A percentile compares a stretch with the other conserved stretches of the same genome.
phyloP scores from a whole-genome alignment of 2,797 vertebrate species.

The Myiothlypis coronata region DNA sequence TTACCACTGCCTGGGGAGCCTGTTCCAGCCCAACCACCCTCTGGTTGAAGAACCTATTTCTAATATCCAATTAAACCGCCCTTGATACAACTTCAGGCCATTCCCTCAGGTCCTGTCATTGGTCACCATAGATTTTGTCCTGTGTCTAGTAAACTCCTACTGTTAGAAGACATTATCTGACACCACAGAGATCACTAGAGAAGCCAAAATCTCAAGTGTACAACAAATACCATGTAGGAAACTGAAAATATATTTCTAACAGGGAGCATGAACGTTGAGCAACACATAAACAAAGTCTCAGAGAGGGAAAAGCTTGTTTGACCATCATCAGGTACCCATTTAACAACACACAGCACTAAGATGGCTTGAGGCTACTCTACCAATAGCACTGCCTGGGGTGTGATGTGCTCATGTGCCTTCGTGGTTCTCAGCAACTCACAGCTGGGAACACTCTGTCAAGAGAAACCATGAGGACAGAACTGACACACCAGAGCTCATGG shows the following conservation, averaged over 20 bases:
- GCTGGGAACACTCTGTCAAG: background rate
- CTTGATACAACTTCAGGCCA: background rate
- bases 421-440: background rate
- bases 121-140: background rate
- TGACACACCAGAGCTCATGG: background rate
- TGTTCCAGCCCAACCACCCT: background rate
- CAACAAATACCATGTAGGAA: background rate
- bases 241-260: background rate
- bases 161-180: background rate
- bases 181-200: background rate
- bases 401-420: background rate
- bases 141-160: background rate
- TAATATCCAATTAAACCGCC: background rate
- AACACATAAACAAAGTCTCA: background rate
- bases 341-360: background rate
- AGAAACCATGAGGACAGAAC: background rate
- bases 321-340: background rate
- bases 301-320: background rate
- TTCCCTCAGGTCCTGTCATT: background rate
- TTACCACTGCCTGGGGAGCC: background rate
- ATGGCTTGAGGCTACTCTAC: background rate
- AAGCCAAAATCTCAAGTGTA: background rate
- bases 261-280: background rate
- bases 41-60: background rate
- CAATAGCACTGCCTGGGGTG: background rate